phyloP scores from a whole-genome alignment of 2,113 vertebrate genomes.

The Mobula birostris region DNA sequence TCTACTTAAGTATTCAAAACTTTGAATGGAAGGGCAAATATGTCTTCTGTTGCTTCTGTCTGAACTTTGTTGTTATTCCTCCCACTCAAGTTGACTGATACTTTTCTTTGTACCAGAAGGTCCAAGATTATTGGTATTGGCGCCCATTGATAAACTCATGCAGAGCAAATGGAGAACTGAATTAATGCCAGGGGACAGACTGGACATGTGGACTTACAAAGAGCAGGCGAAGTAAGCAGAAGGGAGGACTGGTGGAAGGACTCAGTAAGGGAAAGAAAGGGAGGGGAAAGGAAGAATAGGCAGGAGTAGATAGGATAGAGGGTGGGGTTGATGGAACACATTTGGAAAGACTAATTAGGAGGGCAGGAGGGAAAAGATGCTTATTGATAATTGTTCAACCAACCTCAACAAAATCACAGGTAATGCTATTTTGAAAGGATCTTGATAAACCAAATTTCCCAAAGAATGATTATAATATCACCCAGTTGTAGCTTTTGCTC shows the following conservation, averaged over 20 bases:
- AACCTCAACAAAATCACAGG: not conserved
- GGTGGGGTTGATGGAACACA: not conserved
- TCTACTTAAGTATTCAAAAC: not conserved
- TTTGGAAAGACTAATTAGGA: not conserved
- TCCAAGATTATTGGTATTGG: not conserved
- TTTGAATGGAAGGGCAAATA: not conserved
- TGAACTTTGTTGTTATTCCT: not conserved
- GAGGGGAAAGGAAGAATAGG: no score
- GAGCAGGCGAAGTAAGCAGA: not conserved
- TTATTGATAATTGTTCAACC: not conserved
- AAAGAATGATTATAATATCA: not conserved
- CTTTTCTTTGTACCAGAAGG: not conserved
- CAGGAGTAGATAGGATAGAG: no score
- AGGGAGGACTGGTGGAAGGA: not conserved
- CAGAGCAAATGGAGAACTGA: not conserved
- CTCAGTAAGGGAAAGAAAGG: no score
- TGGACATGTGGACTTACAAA: not conserved
- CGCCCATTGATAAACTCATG: not conserved
- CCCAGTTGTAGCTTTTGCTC: not conserved
- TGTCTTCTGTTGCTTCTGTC: constrained; percentile 12
- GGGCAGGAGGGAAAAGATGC: not conserved
- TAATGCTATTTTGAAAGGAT: not conserved
- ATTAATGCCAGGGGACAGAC: not conserved
- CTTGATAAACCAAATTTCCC: not conserved
- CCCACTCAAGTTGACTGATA: not conserved